Evolutionary conservation across 1,140 invertebrate species (phyloP), one percentile per base, ranked within the genome.

Genomic region (Diachasmimorpha longicaudata): DNA sequence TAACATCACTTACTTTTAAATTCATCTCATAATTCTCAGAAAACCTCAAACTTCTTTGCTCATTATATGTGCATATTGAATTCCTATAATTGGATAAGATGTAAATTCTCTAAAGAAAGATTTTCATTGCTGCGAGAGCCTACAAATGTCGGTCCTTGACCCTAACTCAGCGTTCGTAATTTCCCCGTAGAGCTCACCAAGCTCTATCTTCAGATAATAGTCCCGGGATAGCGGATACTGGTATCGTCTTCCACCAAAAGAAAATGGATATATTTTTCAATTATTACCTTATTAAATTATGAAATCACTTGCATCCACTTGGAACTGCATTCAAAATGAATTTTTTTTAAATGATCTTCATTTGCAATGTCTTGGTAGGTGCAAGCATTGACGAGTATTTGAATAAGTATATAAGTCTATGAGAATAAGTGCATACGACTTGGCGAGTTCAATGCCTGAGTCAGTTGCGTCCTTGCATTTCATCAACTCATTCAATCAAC

Each of bases 401-500:
- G 6, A 25, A 63, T 44, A 70, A n/a, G n/a, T 46, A 52, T 9
- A 9, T 36, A 44, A 25, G 19, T 39, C 21, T 5, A 21, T 13
- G 13, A 14, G 44, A 46, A 14, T 16, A 10, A 0, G 31, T 58
- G 31, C 44, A 58, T 52, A 8, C 4, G 39, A 23, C 14, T 63
- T 39, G 23, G 70, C 8, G 75, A 76, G 19, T 76, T 72, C 70
- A 70, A 76, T 36, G 70, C 52, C 75, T 70, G 70, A 25, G 25
- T 55, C 10, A 42, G 72, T 10, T 14, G 25, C 13, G 19, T 16
- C 66, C 66, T 68, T 37, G 13, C 13, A 39, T 0, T 68, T 36
- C 36, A 14, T 19, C 0, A 68, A 25, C 21, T 31, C 4, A 5
- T 23, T 63, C 11, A 25, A 63, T 63, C 0, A 19, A 8, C 25